These are phyloP conservation scores for Eriosoma lanigerum DNA, from an alignment of 1,140 invertebrate species.

Conservation along the genomic window DNA sequence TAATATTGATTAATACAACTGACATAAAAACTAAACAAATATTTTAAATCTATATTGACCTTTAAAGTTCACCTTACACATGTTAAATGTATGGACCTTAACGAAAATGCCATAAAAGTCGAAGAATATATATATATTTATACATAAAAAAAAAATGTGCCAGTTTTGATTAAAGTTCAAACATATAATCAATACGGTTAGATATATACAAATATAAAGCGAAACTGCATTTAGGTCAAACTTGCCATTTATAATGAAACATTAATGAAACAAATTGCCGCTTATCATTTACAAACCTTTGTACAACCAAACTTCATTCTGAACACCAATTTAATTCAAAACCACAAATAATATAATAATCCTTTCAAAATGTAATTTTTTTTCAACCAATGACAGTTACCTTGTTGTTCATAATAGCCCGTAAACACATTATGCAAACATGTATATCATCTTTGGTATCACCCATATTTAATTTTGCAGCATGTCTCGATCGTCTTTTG, in stretches of 20 bases:
- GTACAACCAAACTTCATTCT: too few species aligned
- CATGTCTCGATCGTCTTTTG: conserved; percentile 77
- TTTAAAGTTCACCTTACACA: conserved; percentile 23
- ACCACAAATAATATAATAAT: background rate
- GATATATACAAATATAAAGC: background rate
- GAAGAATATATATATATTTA: too few species aligned
- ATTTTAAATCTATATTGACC: conserved; percentile 17
- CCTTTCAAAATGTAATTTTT: background rate
- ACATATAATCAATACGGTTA: conserved; percentile 34
- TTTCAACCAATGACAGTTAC: conserved; percentile 60
- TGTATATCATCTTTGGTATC: conserved; percentile 98
- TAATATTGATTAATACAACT: background rate
- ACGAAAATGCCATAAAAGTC: conserved; percentile 9
- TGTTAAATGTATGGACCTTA: conserved; percentile 27
- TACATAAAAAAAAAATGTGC: conserved; percentile 20
- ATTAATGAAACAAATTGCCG: background rate
- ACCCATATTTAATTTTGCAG: conserved; percentile 92
- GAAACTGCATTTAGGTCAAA: conserved; percentile 20
- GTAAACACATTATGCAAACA: conserved; percentile 97
- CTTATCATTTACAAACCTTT: background rate
- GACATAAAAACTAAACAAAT: conserved; percentile 13
- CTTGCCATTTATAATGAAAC: background rate
- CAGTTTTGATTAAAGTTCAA: conserved; percentile 44
- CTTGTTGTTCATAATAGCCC: conserved; percentile 99
- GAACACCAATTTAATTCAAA: background rate